Evolutionary conservation across 1,140 invertebrate genomes (phyloP).

Genomic region (Cotesia typhae): DNA sequence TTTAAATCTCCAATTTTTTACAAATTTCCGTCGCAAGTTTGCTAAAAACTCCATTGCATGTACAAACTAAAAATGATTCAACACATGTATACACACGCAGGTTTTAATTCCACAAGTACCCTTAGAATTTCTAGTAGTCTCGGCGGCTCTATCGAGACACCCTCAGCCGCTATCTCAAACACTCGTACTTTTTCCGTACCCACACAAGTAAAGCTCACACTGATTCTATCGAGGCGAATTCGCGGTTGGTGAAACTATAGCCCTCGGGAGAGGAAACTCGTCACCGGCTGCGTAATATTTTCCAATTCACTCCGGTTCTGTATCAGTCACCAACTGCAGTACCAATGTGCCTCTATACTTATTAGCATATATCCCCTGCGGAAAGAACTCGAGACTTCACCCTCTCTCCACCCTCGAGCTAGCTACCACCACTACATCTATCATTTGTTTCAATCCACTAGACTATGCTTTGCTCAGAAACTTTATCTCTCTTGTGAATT

Average conservation of each 20-base stretch:
- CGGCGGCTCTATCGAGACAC: conserved; percentile 18
- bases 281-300: conserved; percentile 27
- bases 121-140: conserved; percentile 15
- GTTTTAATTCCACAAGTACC: conserved; percentile 4
- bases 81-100: not conserved
- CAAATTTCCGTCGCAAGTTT: too few relatives aligned
- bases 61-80: not conserved
- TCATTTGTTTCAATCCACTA: conserved; percentile 19
- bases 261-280: conserved; percentile 1
- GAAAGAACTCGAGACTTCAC: conserved; percentile 46
- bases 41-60: too few relatives aligned
- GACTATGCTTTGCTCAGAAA: not conserved
- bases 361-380: conserved; percentile 50
- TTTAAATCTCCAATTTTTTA: too few relatives aligned
- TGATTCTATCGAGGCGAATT: not conserved
- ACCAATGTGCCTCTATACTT: conserved; percentile 31
- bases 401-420: conserved; percentile 1
- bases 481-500: not conserved
- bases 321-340: not conserved
- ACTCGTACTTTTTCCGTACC: not conserved
- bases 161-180: not conserved
- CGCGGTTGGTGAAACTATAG: not conserved
- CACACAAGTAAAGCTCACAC: too few relatives aligned
- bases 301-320: conserved; percentile 15
- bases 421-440: not conserved